Conservation (phyloP, 1,140 invertebrate species). For the Cephus cinctus region DNA sequence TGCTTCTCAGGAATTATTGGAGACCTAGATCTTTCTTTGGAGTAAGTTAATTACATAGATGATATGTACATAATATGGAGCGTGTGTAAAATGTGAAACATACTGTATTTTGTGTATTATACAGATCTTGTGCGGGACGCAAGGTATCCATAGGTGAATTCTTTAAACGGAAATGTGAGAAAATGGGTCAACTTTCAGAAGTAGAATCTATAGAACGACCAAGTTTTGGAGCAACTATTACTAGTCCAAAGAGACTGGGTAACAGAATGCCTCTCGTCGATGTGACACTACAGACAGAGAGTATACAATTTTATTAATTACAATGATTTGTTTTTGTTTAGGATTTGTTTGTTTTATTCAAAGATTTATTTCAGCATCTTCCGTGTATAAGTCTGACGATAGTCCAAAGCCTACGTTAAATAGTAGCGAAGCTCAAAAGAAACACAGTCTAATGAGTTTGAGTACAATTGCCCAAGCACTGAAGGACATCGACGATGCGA, state of each 20-base stretch:
- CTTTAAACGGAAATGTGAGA: conserved; percentile 41
- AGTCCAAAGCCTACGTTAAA: background rate
- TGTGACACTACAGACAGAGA: conserved; percentile 29
- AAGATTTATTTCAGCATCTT: conserved; percentile 7
- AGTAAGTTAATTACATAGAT: conserved; percentile 22
- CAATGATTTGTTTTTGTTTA: conserved; percentile 8
- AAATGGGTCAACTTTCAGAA: conserved; percentile 28
- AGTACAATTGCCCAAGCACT: conserved; percentile 44
- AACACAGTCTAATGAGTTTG: conserved; percentile 41
- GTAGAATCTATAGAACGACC: conserved; percentile 21
- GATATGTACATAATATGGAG: conserved; percentile 1
- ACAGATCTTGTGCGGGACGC: conserved; percentile 31
- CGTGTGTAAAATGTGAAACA: background rate
- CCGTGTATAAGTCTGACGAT: background rate
- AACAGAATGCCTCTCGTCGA: conserved; percentile 32
- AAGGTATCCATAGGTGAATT: conserved; percentile 42
- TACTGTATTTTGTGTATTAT: conserved; percentile 11
- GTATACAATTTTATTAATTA: conserved; percentile 18
- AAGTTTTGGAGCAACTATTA: conserved; percentile 34
- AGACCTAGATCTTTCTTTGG: conserved; percentile 37
- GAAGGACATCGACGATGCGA: conserved; percentile 31
- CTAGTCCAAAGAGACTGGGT: conserved; percentile 31
- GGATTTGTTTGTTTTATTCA: conserved; percentile 3
- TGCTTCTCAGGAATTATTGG: conserved; percentile 47
- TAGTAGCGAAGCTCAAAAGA: conserved; percentile 18